Base-by-base conservation (phyloP, 2,797 vertebrate species). In the Hybognathus amarus region DNA sequence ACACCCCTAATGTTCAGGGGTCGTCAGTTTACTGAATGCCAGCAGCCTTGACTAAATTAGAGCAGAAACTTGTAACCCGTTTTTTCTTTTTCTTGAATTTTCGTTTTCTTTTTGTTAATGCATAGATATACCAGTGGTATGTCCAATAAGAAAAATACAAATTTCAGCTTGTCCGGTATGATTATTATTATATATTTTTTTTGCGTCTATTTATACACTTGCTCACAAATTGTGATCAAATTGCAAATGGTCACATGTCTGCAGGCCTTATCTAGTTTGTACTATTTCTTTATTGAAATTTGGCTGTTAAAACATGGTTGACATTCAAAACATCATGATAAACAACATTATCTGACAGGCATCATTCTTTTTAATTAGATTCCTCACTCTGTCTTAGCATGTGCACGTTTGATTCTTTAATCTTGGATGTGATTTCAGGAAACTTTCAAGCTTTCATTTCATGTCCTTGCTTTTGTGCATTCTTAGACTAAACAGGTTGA, bases 401-500 rank as follows among this genome's bases (percentile, higher is more conserved):
- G n/a, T 54, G 42, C 5, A 47, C 1, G 2, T 56, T 56, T 59
- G 12, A 42, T 10, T 42, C 40, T 80, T 73, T 63, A 12, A 45
- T 61, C 15, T 77, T 10, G 0, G 0, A 45, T 11, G 3, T n/a
- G 50, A 27, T 30, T 59, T 33, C 50, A 67, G 36, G 68, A 82
- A 76, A 52, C 38, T 30, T 33, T 56, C 13, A 40, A 75, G 33
- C 36, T 33, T 54, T 74, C 56, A 5, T 33, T 63, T 66, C 2
- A 70, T 54, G 20, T 67, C 18, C 18, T 42, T 20, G 22, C 33
- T 70, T 77, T 77, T 79, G 18, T 85, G 38, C 13, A 50, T 77
- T 42, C 24, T 80, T 66, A 24, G 83, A 71, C 9, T 56, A 64
- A 24, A 75, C 69, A 30, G 38, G 54, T 73, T 87, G 18, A 87